These are phyloP conservation scores for Tetrao urogallus DNA, from an alignment of 2,113 vertebrate genomes.

Conservation along the genomic window DNA sequence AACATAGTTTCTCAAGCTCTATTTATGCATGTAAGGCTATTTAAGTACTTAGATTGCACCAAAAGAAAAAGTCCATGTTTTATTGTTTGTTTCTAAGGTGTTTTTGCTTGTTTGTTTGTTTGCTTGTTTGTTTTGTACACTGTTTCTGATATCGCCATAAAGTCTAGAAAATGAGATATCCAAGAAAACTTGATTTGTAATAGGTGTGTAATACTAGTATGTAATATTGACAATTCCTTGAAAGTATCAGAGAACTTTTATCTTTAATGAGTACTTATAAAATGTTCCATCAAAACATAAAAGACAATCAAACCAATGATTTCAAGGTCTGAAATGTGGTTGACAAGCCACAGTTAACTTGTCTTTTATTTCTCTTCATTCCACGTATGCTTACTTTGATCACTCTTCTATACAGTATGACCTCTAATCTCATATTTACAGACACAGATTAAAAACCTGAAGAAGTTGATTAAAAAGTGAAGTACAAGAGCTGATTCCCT, in stretches of 20 bases:
- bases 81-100: neutral
- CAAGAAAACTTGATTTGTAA: neutral
- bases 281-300: neutral
- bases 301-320: neutral
- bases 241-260: neutral
- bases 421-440: neutral
- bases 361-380: neutral
- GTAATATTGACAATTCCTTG: neutral
- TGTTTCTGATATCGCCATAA: neutral
- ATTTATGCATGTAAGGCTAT: neutral
- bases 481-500: neutral
- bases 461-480: neutral
- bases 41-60: neutral
- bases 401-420: neutral
- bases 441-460: neutral
- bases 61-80: neutral
- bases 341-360: neutral
- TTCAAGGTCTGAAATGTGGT: neutral
- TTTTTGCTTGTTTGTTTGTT: neutral
- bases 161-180: fast-evolving
- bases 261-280: neutral
- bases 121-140: neutral
- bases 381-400: neutral
- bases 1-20: neutral
- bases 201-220: neutral